Conservation (phyloP, 2,113 vertebrate genomes). For the Thunnus maccoyii region DNA sequence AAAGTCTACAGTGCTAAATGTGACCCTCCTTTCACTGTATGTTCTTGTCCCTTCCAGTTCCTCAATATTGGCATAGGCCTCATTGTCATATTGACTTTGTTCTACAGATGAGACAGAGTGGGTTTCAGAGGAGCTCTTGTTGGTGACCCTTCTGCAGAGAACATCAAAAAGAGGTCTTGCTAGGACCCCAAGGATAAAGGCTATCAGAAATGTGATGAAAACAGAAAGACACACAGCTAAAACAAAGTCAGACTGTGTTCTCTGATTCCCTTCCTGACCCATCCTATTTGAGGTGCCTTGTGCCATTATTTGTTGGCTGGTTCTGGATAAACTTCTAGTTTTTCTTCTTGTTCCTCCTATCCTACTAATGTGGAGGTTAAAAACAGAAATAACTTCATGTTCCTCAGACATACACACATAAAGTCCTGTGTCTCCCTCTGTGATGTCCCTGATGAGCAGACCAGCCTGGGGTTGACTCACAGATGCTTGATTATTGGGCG, state of each 20-base stretch:
- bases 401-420: conserved; percentile 77
- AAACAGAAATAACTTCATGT: conserved; percentile 70
- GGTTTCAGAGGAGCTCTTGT: conserved; percentile 24
- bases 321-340: conserved; percentile 60
- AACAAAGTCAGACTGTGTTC: conserved; percentile 65
- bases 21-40: conserved; percentile 74
- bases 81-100: conserved; percentile 83
- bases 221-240: conserved; percentile 90
- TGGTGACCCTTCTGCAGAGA: conserved; percentile 77
- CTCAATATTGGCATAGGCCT: conserved; percentile 78
- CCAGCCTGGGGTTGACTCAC: conserved; percentile 57
- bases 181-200: conserved; percentile 90
- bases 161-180: conserved; percentile 86
- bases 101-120: conserved; percentile 20
- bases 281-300: not conserved
- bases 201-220: conserved; percentile 88
- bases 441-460: conserved; percentile 70
- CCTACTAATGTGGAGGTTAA: conserved; percentile 76
- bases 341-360: conserved; percentile 45
- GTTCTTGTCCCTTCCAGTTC: conserved; percentile 29
- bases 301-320: conserved; percentile 15
- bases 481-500: conserved; percentile 73
- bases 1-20: conserved; percentile 54
- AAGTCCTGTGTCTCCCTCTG: conserved; percentile 70
- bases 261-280: conserved; percentile 10